Percentiles rank a stretch among this genome's conserved stretches.
These are phyloP conservation scores for Himalopsyche japonica DNA, from an alignment of 2,888 invertebrate species.

Conservation along the genomic window DNA sequence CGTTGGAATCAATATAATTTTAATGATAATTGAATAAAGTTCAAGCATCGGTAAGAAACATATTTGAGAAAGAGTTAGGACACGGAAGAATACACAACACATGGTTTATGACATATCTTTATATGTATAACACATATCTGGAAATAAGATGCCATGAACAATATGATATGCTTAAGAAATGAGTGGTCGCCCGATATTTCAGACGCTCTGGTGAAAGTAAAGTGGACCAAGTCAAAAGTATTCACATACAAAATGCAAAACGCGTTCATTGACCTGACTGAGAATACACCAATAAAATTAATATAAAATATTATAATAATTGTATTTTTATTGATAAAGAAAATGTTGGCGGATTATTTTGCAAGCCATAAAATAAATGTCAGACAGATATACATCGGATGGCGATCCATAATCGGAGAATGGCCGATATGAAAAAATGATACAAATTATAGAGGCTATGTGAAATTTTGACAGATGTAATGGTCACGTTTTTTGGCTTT, in stretches of 20 bases:
- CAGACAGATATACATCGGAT: not conserved
- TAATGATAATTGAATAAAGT: too few relatives aligned
- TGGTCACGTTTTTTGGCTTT: not conserved
- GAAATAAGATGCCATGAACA: too few relatives aligned
- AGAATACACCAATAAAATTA: not conserved
- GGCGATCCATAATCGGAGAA: not conserved
- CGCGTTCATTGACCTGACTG: conserved; percentile 29
- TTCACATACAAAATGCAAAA: conserved; percentile 6
- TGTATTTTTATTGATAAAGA: not conserved
- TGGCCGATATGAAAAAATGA: not conserved
- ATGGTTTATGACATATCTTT: too few relatives aligned
- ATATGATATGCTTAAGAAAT: not conserved
- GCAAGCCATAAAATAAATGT: not conserved
- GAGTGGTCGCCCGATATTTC: not conserved
- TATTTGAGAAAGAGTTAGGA: too few relatives aligned
- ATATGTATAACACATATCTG: too few relatives aligned
- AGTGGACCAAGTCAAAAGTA: conserved; percentile 25
- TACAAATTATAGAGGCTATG: not conserved
- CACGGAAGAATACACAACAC: too few relatives aligned
- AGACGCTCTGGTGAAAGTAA: conserved; percentile 32
- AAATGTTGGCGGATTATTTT: not conserved
- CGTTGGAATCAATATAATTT: too few relatives aligned
- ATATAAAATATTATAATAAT: not conserved
- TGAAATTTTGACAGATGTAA: not conserved
- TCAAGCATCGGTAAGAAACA: too few relatives aligned